These are phyloP conservation scores for Gobio occitaniae DNA, from an alignment of 2,797 vertebrate genomes.

Conservation along the genomic window DNA sequence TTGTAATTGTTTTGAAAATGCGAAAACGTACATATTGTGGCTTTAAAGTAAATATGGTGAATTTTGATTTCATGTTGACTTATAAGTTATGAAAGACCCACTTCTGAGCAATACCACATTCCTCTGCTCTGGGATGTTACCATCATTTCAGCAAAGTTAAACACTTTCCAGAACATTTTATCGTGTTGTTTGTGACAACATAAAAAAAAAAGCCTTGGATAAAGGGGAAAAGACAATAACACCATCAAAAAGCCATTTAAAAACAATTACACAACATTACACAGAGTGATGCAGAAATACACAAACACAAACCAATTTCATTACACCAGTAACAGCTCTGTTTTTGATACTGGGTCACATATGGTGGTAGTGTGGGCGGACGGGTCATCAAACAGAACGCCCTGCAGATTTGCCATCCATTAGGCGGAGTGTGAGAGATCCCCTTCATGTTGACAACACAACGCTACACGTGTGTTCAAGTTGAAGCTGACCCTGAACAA, in stretches of 20 bases:
- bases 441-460: conserved; percentile 30
- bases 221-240: conserved; percentile 39
- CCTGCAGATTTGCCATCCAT: conserved; percentile 28
- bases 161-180: neutral
- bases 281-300: conserved; percentile 9
- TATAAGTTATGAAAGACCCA: neutral
- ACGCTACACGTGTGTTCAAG: conserved; percentile 7
- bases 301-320: conserved; percentile 28
- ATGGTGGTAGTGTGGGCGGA: conserved; percentile 13
- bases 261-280: conserved; percentile 4
- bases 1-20: no score
- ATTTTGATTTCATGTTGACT: neutral
- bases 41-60: neutral
- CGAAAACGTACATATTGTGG: no score
- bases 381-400: conserved; percentile 7
- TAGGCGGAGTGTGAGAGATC: conserved; percentile 30
- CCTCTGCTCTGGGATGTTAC: neutral
- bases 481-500: conserved; percentile 12
- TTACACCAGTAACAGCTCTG: conserved; percentile 19
- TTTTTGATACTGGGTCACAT: conserved; percentile 11
- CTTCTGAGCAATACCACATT: neutral
- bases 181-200: conserved; percentile 4
- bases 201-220: neutral
- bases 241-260: conserved; percentile 34
- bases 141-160: conserved; percentile 5